Evolutionary conservation across 2,113 vertebrate species (phyloP).

Genomic region (Candoia aspera): DNA sequence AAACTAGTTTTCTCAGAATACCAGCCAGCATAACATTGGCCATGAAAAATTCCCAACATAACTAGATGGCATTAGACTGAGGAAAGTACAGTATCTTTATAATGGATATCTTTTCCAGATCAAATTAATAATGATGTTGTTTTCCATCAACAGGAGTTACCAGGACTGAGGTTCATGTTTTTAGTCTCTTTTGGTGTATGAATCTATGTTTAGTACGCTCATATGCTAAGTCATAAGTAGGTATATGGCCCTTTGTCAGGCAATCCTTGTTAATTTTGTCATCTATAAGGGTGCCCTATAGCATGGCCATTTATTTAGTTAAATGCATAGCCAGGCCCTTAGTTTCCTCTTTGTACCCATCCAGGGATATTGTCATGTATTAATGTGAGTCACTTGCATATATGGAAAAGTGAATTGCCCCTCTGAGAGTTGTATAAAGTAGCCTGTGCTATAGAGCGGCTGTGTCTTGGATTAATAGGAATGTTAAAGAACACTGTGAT

Average conservation of each 20-base stretch:
- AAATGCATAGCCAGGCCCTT: conserved; percentile 61
- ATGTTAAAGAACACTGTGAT: conserved; percentile 32
- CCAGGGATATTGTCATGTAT: conserved; percentile 61
- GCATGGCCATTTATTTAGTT: conserved; percentile 49
- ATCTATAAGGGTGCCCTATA: conserved; percentile 58
- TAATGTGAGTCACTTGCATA: conserved; percentile 51
- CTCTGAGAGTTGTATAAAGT: conserved; percentile 52
- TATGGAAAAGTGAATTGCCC: conserved; percentile 57
- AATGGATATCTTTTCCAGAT: background rate
- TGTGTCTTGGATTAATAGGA: conserved; percentile 37
- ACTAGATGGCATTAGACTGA: no score
- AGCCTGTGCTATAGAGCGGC: conserved; percentile 37
- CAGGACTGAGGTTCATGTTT: background rate
- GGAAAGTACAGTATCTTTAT: background rate
- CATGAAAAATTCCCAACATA: no score
- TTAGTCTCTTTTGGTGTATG: background rate
- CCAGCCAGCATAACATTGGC: no score
- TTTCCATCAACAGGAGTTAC: background rate
- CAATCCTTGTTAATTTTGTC: conserved; percentile 41
- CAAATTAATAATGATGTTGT: background rate
- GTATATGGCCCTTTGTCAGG: conserved; percentile 3
- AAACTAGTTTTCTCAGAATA: no score
- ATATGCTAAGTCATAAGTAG: background rate
- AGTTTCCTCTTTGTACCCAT: conserved; percentile 59
- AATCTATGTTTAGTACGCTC: background rate